Conservation (phyloP, 2,113 vertebrate genomes). For the Neodon shergylaensis region DNA sequence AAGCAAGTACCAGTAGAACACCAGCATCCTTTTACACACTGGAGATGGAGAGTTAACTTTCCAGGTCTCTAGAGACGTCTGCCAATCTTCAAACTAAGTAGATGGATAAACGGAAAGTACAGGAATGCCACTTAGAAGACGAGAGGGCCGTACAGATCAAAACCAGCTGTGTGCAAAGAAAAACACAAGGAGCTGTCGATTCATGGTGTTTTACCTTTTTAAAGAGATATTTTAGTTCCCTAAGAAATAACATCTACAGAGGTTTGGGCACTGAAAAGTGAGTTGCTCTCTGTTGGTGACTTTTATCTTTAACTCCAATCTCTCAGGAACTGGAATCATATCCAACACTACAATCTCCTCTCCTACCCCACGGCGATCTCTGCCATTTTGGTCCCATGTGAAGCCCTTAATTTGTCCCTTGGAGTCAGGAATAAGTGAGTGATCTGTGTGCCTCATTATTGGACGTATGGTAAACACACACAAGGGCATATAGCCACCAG, state of each 20-base stretch:
- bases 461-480: background rate
- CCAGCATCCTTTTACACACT: background rate
- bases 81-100: background rate
- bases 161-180: background rate
- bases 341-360: background rate
- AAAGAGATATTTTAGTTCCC: background rate
- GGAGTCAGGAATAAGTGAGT: too few species aligned
- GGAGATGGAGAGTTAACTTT: background rate
- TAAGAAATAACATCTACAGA: background rate
- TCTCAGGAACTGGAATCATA: background rate
- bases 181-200: background rate
- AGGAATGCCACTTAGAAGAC: background rate
- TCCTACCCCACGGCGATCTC: background rate
- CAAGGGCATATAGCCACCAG: background rate
- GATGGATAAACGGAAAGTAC: background rate
- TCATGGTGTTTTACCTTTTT: conserved; percentile 8
- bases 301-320: conserved; percentile 15
- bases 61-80: background rate
- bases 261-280: background rate
- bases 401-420: background rate
- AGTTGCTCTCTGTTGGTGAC: background rate
- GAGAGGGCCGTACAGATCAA: background rate
- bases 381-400: background rate
- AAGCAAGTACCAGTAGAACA: background rate
- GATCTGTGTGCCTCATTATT: background rate